Evolutionary conservation across 2,797 vertebrate species (phyloP).

Genomic region (Diplodus puntazzo): DNA sequence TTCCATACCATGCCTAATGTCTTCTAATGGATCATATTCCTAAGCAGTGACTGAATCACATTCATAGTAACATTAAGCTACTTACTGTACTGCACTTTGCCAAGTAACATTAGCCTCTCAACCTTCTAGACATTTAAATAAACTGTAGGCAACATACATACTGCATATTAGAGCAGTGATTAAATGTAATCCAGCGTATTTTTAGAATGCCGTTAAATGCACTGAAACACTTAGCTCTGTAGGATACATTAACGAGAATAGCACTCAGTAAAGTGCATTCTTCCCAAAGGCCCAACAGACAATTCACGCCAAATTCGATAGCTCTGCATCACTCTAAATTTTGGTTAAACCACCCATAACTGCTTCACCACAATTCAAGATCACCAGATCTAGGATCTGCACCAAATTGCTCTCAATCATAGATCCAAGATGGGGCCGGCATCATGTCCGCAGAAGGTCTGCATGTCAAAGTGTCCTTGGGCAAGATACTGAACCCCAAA

Average conservation of each 20-base stretch:
- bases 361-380: no score
- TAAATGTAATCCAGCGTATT: not conserved
- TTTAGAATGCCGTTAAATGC: not conserved
- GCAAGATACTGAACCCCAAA: no score
- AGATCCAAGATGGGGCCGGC: no score
- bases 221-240: not conserved
- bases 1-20: slow-evolving; percentile 8
- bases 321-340: no score
- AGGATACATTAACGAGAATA: not conserved
- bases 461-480: no score
- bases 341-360: no score
- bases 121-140: not conserved
- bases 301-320: no score
- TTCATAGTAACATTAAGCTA: slow-evolving; percentile 18
- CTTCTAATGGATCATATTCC: slow-evolving; percentile 14
- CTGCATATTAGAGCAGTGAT: not conserved
- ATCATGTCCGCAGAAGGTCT: no score
- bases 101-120: slow-evolving; percentile 8
- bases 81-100: not conserved
- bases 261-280: no score
- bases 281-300: no score
- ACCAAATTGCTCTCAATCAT: no score
- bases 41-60: slow-evolving; percentile 7
- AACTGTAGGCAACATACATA: not conserved
- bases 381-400: no score